Conservation (phyloP, 2,113 vertebrate species). For the Microcebus lehilahytsara region DNA sequence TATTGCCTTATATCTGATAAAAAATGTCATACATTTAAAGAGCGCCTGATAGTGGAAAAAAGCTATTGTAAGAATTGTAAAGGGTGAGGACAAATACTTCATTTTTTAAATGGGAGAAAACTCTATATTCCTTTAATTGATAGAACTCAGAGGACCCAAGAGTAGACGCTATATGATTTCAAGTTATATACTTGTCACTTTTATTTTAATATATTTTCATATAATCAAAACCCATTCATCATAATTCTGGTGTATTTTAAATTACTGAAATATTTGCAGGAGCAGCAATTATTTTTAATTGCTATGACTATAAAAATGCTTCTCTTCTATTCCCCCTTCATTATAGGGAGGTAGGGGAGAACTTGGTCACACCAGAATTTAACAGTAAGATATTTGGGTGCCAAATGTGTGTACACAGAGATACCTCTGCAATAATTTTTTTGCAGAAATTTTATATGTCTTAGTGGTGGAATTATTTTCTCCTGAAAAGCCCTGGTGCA, state of each 20-base stretch:
- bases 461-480: background rate
- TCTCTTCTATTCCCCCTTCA: background rate
- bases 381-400: background rate
- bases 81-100: background rate
- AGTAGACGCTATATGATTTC: background rate
- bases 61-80: conserved; percentile 45
- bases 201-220: background rate
- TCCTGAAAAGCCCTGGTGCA: background rate
- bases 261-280: background rate
- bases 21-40: conserved; percentile 70
- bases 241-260: background rate
- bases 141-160: background rate
- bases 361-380: background rate
- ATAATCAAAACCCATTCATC: background rate
- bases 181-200: background rate
- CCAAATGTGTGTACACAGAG: background rate
- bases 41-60: background rate
- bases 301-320: background rate
- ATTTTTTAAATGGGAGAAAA: background rate
- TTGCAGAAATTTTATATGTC: background rate
- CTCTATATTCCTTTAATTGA: background rate
- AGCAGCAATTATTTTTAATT: background rate
- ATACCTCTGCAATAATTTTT: background rate
- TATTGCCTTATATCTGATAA: conserved; percentile 62
- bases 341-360: rapidly evolving